Evolutionary conservation across 2,888 invertebrate genomes (phyloP).

Genomic region (Anagyrus pseudococci): DNA sequence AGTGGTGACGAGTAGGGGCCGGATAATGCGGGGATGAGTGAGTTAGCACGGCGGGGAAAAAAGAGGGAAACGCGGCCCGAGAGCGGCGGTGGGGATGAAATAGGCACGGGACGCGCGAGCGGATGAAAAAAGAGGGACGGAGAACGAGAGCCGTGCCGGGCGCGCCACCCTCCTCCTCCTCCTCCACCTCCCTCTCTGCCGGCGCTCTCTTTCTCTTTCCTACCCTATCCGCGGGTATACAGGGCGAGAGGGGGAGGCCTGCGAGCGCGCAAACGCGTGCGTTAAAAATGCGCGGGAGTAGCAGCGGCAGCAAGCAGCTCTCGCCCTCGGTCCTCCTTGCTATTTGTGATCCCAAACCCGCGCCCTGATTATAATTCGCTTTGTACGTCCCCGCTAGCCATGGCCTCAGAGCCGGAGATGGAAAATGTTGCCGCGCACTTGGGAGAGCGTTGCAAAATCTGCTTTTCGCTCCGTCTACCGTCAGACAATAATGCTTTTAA

Average conservation of each 20-base stretch:
- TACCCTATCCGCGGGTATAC: no score
- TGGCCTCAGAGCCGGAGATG: no score
- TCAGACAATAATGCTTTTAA: no score
- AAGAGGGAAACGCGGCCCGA: constrained; percentile 40
- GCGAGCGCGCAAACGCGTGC: constrained; percentile 21
- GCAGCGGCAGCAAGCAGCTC: constrained; percentile 22
- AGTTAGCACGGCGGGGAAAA: constrained; percentile 40
- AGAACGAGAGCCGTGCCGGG: constrained; percentile 28
- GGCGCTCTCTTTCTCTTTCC: background rate
- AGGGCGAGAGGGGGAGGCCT: background rate
- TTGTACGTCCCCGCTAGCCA: constrained; percentile 5
- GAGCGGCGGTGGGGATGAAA: constrained; percentile 41
- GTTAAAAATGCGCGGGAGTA: constrained; percentile 26
- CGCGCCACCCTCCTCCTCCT: no score
- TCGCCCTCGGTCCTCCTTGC: no score
- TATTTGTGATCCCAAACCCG: constrained; percentile 29
- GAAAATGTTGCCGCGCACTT: constrained; percentile 12
- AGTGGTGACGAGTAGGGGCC: constrained; percentile 40
- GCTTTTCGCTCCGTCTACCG: constrained; percentile 10
- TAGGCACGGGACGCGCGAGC: constrained; percentile 28
- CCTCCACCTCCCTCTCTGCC: background rate
- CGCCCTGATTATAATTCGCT: constrained; percentile 37
- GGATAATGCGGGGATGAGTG: constrained; percentile 44
- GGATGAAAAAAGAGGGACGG: constrained; percentile 35
- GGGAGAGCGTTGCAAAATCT: constrained; percentile 7